Base-by-base conservation (phyloP, 1,140 invertebrate species). In the Pseudomyrmex concolor region DNA sequence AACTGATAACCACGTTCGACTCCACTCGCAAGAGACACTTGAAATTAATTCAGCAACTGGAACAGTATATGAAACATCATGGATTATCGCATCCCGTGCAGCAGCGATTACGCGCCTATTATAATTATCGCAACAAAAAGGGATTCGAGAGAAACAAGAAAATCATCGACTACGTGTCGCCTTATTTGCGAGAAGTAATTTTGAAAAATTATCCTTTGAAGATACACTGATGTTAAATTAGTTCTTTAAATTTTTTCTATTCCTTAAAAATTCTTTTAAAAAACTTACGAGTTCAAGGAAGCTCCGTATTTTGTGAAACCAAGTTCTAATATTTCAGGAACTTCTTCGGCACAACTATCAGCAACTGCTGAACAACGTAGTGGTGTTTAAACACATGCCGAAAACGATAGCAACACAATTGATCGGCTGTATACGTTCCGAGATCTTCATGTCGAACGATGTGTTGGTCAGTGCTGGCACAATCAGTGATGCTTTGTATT, bases 371-470 rank as follows among this genome's bases (percentile, higher is more conserved):
- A 91, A 93, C 1, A 94, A 91, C 34, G 94, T 95, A 0, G 88
- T 92, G 63, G 86, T 95, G 19, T 95, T 95, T 55, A 91, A 92
- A 48, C 90, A 93, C 83, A 68, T 95, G 60, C 94, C 94, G 0
- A 63, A 91, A 57, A 60, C 85, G 2, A 82, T 94, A 19, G 76
- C 94, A 4, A 85, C 91, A 0, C 82, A 93, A 48, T 92, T 95
- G 12, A 87, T 94, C 0, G 84, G 89, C 1, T 87, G 86, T 9
- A 84, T 95, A 50, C 86, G 81, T 1, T 90, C 91, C 7, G 93
- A 95, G 85, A 92, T 95, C 78, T 95, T 92, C 83, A 91, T 95
- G 50, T 84, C 93, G 1, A 94, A 94, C 67, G 95, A 95, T 59
- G 83, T 94, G 1, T 94, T 95, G n/a, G 91, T 95, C 2, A 91